Conservation (phyloP, 2,888 invertebrate genomes). For the Pseudococcus longispinus region DNA sequence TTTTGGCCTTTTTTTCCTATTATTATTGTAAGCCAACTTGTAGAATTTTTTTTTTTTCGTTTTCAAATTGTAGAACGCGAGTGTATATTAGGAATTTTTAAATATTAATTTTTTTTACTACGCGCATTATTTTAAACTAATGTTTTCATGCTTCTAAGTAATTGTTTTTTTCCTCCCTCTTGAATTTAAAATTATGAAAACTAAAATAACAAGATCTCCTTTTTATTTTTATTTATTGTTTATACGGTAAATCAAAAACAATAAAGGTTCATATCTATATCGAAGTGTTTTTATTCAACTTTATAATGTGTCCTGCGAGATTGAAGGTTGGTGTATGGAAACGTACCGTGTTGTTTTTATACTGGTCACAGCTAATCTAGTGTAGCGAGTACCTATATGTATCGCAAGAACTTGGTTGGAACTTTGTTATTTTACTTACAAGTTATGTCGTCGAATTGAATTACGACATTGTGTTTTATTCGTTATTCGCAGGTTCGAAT, state of each 20-base stretch:
- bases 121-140: neutral
- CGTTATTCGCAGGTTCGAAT: no score
- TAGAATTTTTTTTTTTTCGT: constrained; percentile 41
- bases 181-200: constrained; percentile 14
- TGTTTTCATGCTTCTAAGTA: constrained; percentile 46
- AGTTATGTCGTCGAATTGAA: no score
- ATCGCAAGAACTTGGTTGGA: no score
- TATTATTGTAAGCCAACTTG: constrained; percentile 32
- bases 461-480: no score
- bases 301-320: no score
- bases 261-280: constrained; percentile 30
- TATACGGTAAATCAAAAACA: constrained; percentile 47
- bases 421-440: no score
- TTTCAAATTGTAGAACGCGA: constrained; percentile 31
- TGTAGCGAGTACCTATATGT: no score
- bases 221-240: constrained; percentile 50
- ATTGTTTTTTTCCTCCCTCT: constrained; percentile 36
- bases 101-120: constrained; percentile 18
- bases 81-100: constrained; percentile 15
- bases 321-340: no score
- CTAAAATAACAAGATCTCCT: constrained; percentile 46
- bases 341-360: no score
- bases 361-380: no score
- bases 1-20: constrained; percentile 47
- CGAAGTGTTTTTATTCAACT: neutral